Evolutionary conservation across 2,888 invertebrate species (phyloP).

Genomic region (Laothoe populi): DNA sequence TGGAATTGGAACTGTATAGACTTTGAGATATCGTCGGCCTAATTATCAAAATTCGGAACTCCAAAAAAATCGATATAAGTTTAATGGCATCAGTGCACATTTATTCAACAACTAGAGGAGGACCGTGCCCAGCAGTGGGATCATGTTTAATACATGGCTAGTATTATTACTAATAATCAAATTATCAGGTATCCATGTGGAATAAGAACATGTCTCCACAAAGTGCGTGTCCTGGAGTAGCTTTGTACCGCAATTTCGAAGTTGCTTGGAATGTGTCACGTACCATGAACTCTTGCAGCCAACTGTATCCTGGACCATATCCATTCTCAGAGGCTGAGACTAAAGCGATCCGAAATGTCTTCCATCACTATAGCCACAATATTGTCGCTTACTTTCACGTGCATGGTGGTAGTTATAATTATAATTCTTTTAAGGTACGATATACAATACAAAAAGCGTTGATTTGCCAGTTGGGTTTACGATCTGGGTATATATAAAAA

Average conservation of each 20-base stretch:
- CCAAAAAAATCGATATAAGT: too few species aligned
- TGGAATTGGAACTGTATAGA: too few species aligned
- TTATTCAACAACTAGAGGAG: too few species aligned
- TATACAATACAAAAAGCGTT: too few species aligned
- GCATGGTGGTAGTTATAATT: slow-evolving; percentile 53
- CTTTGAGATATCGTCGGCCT: too few species aligned
- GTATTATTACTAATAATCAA: too few species aligned
- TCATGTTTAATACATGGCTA: too few species aligned
- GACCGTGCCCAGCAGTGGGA: too few species aligned
- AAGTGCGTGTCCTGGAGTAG: slow-evolving; percentile 62
- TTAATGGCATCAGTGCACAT: too few species aligned
- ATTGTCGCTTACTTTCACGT: slow-evolving; percentile 68
- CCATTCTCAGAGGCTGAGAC: slow-evolving; percentile 72
- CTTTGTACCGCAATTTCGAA: slow-evolving; percentile 72
- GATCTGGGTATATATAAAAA: too few species aligned
- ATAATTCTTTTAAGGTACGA: slow-evolving; percentile 53
- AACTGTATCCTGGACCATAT: slow-evolving; percentile 58
- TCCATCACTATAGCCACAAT: slow-evolving; percentile 67
- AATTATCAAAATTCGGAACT: too few species aligned
- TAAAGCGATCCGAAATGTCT: slow-evolving; percentile 57
- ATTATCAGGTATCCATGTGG: slow-evolving; percentile 39
- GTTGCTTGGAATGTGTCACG: slow-evolving; percentile 58
- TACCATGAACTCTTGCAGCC: slow-evolving; percentile 57
- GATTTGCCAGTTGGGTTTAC: too few species aligned
- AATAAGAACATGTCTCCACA: slow-evolving; percentile 68